Evolutionary conservation across 2,888 invertebrate genomes (phyloP).

Genomic region (Cosmorhoe ocellata): DNA sequence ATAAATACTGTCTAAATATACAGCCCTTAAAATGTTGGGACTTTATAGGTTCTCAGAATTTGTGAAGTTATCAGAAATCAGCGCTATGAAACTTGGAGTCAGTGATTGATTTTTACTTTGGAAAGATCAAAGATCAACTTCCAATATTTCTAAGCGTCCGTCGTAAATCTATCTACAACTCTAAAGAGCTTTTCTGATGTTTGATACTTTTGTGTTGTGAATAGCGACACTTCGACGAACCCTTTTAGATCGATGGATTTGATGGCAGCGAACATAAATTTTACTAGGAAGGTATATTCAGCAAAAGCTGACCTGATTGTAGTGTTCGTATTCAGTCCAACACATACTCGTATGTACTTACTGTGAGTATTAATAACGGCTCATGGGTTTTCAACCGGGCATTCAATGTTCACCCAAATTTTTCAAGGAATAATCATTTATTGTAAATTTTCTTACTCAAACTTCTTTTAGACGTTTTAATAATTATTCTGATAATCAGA

Average conservation of each 20-base stretch:
- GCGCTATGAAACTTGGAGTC: conserved; percentile 5
- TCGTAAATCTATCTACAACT: conserved; percentile 30
- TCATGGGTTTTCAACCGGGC: neutral
- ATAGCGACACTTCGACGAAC: conserved; percentile 26
- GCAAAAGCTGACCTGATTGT: conserved; percentile 18
- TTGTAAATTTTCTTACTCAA: too few relatives aligned
- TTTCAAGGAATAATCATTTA: too few relatives aligned
- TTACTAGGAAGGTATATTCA: conserved; percentile 11
- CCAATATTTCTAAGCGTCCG: conserved; percentile 24
- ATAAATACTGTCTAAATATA: neutral
- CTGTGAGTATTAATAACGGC: neutral
- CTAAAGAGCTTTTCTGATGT: conserved; percentile 25
- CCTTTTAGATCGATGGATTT: conserved; percentile 33
- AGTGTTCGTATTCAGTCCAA: conserved; percentile 1
- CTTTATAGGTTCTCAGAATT: conserved; percentile 13
- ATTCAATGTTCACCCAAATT: too few relatives aligned
- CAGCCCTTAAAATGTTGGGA: conserved; percentile 10
- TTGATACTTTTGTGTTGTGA: conserved; percentile 29
- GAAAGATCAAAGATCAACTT: conserved; percentile 28
- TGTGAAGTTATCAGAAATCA: conserved; percentile 16
- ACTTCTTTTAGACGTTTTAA: too few relatives aligned
- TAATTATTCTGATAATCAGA: too few relatives aligned
- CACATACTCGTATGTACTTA: too few relatives aligned
- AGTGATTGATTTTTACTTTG: conserved; percentile 18
- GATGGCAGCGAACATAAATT: conserved; percentile 29